phyloP scores from a whole-genome alignment of 2,113 vertebrate species.

The Semicossyphus pulcher region DNA sequence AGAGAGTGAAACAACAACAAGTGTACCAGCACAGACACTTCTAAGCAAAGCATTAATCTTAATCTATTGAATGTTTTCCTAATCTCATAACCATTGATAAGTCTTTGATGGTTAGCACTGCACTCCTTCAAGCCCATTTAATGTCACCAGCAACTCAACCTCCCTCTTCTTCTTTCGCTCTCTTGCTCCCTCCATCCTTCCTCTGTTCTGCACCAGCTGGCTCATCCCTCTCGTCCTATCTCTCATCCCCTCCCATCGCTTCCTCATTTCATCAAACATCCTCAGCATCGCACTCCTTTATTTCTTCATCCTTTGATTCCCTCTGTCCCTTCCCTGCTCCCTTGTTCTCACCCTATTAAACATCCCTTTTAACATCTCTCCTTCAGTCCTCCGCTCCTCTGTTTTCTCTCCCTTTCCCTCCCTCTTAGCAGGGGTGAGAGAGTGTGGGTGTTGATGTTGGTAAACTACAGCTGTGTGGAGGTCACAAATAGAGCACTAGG shows the following conservation, averaged over 20 bases:
- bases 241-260: constrained; percentile 28
- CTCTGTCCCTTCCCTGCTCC: constrained; percentile 26
- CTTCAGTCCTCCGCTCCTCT: neutral
- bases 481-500: constrained; percentile 30
- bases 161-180: constrained; percentile 13
- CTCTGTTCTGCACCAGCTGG: constrained; percentile 50
- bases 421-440: constrained; percentile 40
- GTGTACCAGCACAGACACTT: neutral
- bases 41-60: constrained; percentile 24
- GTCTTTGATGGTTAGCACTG: constrained; percentile 26
- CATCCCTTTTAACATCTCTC: constrained; percentile 42
- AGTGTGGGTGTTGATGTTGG: constrained; percentile 54
- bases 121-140: constrained; percentile 39
- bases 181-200: constrained; percentile 33
- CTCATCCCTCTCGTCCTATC: constrained; percentile 27
- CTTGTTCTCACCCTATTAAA: constrained; percentile 58
- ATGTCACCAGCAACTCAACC: constrained; percentile 25
- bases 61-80: constrained; percentile 17
- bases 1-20: neutral
- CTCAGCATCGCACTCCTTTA: constrained; percentile 21
- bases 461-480: constrained; percentile 57
- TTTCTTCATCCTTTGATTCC: constrained; percentile 57
- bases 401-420: constrained; percentile 15
- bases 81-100: constrained; percentile 18
- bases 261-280: constrained; percentile 61